Conservation (phyloP, 2,113 vertebrate species). For the Anser cygnoides region DNA sequence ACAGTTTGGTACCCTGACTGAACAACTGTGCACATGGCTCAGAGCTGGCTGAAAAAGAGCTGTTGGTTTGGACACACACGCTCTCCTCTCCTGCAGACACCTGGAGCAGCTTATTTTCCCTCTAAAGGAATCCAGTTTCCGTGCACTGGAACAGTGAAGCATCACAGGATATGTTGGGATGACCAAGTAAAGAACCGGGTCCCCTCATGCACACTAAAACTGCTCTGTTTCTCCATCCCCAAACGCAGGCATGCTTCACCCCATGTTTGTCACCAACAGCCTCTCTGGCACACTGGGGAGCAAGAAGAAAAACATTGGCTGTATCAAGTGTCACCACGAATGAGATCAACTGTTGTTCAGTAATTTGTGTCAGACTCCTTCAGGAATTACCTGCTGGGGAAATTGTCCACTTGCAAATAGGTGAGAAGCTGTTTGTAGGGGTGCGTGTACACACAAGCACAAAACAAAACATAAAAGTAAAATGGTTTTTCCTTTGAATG, state of each 20-base stretch:
- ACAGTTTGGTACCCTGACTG: fast-evolving
- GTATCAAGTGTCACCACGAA: not conserved
- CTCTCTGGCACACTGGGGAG: not conserved
- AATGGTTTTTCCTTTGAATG: not conserved
- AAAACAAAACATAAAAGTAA: not conserved
- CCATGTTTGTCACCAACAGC: not conserved
- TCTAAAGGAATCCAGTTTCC: not conserved
- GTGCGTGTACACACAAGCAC: fast-evolving
- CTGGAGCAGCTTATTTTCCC: not conserved
- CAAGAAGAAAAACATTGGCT: not conserved
- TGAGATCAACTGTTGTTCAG: not conserved
- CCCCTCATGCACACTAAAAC: not conserved
- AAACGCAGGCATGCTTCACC: not conserved
- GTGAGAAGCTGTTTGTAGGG: not conserved
- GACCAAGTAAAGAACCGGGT: too few relatives aligned
- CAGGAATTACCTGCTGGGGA: not conserved
- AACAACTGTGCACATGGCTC: not conserved
- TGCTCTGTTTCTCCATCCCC: not conserved
- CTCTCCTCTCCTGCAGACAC: not conserved
- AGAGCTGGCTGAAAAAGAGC: not conserved
- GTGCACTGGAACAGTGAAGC: not conserved
- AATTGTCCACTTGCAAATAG: not conserved
- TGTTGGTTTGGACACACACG: fast-evolving
- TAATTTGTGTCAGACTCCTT: not conserved
- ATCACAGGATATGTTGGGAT: too few relatives aligned